Conservation (phyloP, 30 jellyfish, hydroid and myxozoan genomes). For the Nemopilema nomurai region DNA sequence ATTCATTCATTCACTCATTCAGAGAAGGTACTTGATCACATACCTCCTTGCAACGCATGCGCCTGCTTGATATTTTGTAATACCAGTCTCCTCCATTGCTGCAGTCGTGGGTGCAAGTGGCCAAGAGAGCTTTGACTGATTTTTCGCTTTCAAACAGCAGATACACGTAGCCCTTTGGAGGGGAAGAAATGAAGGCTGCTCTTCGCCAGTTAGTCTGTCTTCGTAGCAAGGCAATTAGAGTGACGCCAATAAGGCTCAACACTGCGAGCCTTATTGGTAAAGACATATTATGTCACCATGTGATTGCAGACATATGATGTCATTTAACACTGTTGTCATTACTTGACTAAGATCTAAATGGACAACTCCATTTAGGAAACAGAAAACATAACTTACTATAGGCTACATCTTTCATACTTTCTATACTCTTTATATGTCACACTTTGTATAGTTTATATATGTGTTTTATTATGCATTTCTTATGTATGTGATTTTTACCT, state of each 20-base stretch:
- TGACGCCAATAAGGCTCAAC: too few species aligned
- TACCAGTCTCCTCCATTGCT: conserved; percentile 97
- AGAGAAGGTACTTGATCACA: not conserved
- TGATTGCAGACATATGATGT: too few species aligned
- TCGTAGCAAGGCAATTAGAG: not conserved
- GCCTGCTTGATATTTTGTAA: conserved; percentile 87
- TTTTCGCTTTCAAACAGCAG: conserved; percentile 91
- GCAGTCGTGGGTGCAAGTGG: conserved; percentile 95
- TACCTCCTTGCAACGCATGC: conserved; percentile 96
- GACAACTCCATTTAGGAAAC: too few species aligned
- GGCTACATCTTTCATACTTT: too few species aligned
- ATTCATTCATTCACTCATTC: too few species aligned
- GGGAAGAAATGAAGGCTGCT: conserved; percentile 69
- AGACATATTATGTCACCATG: not conserved
- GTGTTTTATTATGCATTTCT: too few species aligned
- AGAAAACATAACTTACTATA: too few species aligned
- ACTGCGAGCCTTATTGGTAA: not conserved
- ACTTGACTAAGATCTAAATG: too few species aligned
- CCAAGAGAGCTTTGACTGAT: conserved; percentile 88
- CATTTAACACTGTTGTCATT: too few species aligned
- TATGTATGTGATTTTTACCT: conserved; percentile 44
- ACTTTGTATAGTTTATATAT: too few species aligned
- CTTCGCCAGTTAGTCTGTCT: conserved; percentile 60
- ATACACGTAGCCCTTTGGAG: conserved; percentile 91
- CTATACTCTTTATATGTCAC: too few species aligned